Base-by-base conservation (phyloP, 2,113 vertebrate species). In the Hypomesus transpacificus region DNA sequence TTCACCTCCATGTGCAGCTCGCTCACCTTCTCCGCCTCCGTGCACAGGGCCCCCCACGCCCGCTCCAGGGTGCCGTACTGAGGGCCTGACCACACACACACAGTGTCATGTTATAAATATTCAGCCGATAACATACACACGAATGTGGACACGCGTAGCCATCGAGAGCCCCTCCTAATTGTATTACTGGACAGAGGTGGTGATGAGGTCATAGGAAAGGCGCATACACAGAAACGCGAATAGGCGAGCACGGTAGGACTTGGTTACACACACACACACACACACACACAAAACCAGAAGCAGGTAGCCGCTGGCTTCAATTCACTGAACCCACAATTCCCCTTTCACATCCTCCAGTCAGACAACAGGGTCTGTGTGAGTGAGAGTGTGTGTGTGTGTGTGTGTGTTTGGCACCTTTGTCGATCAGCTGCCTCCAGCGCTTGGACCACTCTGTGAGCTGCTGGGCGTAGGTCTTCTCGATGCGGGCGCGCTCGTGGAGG, bases 361-460 rank as follows among this genome's bases (percentile, higher is more conserved):
- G 53, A 56, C 53, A 53, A 3, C 0, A 56, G 20, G 39, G 18
- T 50, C 31, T 66, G 39, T 50, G 64, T 66, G 16, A 28, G 4
- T n/a, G 24, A 18, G 66, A 22, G 7, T 28, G 52, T 57, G 52
- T 39, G 9, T 28, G 54, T 3, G 7, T 13, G 9, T 46, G 79
- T 22, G 73, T 16, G 46, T 39, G 34, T 70, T 7, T 56, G 6
- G 0, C 85, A 99, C 97, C 97, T 91, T 96, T 99, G 56, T 99
- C 97, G 68, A 98, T 90, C 0, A 97, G 93, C 66, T 98, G 97
- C 71, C 92, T 90, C 97, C 97, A 99, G 58, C 95, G 95, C 67
- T 97, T 98, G 69, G 95, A 91, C 97, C 97, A 99, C 81, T 99
- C 97, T 0, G 94, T 96, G 60, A 99, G 94, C 86, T 99, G 97